Evolutionary conservation across 1,140 invertebrate genomes (phyloP).

Genomic region (Cotesia chilonis): DNA sequence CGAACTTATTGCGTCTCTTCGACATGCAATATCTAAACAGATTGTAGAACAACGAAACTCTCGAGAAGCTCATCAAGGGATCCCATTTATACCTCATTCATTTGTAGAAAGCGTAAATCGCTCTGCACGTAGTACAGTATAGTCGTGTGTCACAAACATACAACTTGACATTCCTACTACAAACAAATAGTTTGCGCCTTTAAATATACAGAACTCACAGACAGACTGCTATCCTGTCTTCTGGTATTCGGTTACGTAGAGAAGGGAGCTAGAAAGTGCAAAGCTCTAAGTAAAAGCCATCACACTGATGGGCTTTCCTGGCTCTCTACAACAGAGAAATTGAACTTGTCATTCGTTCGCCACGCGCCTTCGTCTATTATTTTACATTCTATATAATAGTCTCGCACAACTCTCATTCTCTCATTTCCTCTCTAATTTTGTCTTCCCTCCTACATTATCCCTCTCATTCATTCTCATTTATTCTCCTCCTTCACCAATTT

Average conservation of each 20-base stretch:
- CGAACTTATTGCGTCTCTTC: background rate
- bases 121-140: background rate
- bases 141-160: slow-evolving; percentile 16
- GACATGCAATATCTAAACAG: slow-evolving; percentile 5
- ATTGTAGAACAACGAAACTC: slow-evolving; percentile 1
- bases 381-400: slow-evolving; percentile 8
- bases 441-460: too few relatives aligned
- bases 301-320: slow-evolving; percentile 48
- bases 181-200: slow-evolving; percentile 7
- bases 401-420: background rate
- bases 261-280: slow-evolving; percentile 19
- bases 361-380: slow-evolving; percentile 26
- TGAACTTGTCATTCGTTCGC: slow-evolving; percentile 23
- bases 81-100: slow-evolving; percentile 17
- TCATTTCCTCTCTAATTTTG: background rate
- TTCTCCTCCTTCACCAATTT: background rate
- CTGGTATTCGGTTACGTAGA: background rate
- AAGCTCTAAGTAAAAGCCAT: slow-evolving; percentile 52
- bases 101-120: background rate
- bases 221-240: background rate
- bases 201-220: background rate
- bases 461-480: background rate
- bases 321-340: background rate
- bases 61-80: slow-evolving; percentile 21
- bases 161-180: background rate